Evolutionary conservation across 2,797 vertebrate species (phyloP).

Genomic region (Rachycentron canadum): DNA sequence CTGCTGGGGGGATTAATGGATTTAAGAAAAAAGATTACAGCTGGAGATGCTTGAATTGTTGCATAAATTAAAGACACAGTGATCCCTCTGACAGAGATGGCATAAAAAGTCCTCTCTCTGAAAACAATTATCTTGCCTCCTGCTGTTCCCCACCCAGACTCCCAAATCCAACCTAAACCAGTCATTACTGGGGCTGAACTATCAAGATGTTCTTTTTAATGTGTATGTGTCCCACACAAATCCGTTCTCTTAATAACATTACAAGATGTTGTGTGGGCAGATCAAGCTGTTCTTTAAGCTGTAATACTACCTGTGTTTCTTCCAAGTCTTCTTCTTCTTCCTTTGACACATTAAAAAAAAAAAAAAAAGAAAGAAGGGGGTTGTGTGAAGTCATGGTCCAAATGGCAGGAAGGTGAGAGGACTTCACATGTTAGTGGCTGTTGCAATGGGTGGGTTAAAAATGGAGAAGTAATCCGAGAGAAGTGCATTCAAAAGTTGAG

Average conservation of each 20-base stretch:
- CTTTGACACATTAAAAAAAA: slow-evolving; percentile 40
- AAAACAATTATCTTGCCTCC: not conserved
- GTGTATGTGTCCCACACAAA: slow-evolving; percentile 14
- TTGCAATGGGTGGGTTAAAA: slow-evolving; percentile 42
- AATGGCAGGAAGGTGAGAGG: slow-evolving; percentile 27
- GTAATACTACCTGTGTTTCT: slow-evolving; percentile 71
- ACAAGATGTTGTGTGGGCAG: slow-evolving; percentile 22
- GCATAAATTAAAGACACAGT: slow-evolving; percentile 14
- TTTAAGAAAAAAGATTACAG: slow-evolving; percentile 26
- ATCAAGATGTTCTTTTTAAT: not conserved
- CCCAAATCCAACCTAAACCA: not conserved
- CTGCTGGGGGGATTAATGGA: not conserved
- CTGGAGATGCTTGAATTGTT: slow-evolving; percentile 27
- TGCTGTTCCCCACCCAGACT: not conserved
- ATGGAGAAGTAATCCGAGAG: slow-evolving; percentile 40
- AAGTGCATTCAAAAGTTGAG: not conserved
- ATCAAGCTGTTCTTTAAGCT: slow-evolving; percentile 10
- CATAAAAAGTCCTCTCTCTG: not conserved
- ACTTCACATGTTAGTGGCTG: slow-evolving; percentile 52
- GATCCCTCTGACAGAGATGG: not conserved
- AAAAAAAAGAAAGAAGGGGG: slow-evolving; percentile 41
- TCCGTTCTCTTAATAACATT: not conserved
- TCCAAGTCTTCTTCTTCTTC: slow-evolving; percentile 72
- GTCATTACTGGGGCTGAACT: not conserved
- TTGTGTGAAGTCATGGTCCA: slow-evolving; percentile 44